phyloP scores from a whole-genome alignment of 92 coral and sea anemone genomes.

The Montipora capitata region DNA sequence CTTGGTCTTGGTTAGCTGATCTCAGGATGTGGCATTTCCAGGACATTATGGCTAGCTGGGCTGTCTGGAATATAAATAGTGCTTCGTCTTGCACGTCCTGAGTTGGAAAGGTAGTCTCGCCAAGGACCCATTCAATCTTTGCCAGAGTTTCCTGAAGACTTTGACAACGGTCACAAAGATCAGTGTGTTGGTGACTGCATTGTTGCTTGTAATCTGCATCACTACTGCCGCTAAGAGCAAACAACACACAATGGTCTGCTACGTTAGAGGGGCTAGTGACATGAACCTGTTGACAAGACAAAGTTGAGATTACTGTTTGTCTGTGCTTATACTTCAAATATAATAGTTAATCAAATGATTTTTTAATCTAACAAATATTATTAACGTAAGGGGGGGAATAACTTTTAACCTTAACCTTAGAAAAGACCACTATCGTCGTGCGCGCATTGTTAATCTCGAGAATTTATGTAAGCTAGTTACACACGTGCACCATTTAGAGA shows the following conservation, averaged over 20 bases:
- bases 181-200: constrained; percentile 28
- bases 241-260: constrained; percentile 29
- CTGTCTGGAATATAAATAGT: constrained; percentile 28
- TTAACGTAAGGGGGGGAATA: not conserved
- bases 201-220: not conserved
- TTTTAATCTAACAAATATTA: not conserved
- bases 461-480: not conserved
- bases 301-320: not conserved
- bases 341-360: not conserved
- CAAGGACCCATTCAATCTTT: not conserved
- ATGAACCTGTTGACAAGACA: constrained; percentile 11
- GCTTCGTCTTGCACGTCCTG: constrained; percentile 15
- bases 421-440: not conserved
- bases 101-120: not conserved
- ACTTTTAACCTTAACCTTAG: too few species aligned
- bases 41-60: constrained; percentile 56
- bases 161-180: constrained; percentile 3
- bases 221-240: constrained; percentile 23
- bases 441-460: not conserved
- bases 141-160: not conserved
- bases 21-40: constrained; percentile 64
- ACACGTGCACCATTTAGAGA: not conserved
- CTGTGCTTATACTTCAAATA: not conserved
- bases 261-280: not conserved
- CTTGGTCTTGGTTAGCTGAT: constrained; percentile 59